Percentiles rank a stretch among this genome's conserved stretches.
phyloP scores from a whole-genome alignment of 2,113 vertebrate genomes.

The Hypanus sabinus region DNA sequence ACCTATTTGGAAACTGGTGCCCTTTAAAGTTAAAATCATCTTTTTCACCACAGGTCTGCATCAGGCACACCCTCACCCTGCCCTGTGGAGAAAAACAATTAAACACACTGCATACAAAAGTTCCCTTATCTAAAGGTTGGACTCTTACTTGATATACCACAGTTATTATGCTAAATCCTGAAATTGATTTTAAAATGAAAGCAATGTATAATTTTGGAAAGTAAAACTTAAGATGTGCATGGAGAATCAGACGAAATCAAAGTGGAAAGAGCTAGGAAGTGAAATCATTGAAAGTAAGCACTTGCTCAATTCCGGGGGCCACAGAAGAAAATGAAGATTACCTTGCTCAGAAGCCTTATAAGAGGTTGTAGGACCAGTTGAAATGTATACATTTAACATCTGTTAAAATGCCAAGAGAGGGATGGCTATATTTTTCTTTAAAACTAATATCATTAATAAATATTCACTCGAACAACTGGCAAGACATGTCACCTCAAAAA shows the following conservation, averaged over 20 bases:
- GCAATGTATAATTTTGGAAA: neutral
- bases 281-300: neutral
- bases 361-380: neutral
- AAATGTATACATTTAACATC: neutral
- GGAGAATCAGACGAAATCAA: neutral
- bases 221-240: neutral
- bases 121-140: too few species aligned
- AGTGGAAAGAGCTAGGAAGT: neutral
- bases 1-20: too few species aligned
- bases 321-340: too few species aligned
- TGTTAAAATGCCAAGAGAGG: neutral
- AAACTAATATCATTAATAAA: neutral
- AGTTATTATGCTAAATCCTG: too few species aligned
- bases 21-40: too few species aligned
- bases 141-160: too few species aligned
- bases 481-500: neutral
- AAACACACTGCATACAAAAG: too few species aligned
- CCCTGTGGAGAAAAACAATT: too few species aligned
- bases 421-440: neutral
- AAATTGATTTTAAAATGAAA: neutral
- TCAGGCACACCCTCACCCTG: too few species aligned
- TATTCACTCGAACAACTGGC: neutral
- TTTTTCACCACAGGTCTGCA: too few species aligned
- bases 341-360: neutral
- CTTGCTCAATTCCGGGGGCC: neutral